Base-by-base conservation (phyloP, 37 sponge, comb jelly and placozoan species). In the Oscarella lobularis region DNA sequence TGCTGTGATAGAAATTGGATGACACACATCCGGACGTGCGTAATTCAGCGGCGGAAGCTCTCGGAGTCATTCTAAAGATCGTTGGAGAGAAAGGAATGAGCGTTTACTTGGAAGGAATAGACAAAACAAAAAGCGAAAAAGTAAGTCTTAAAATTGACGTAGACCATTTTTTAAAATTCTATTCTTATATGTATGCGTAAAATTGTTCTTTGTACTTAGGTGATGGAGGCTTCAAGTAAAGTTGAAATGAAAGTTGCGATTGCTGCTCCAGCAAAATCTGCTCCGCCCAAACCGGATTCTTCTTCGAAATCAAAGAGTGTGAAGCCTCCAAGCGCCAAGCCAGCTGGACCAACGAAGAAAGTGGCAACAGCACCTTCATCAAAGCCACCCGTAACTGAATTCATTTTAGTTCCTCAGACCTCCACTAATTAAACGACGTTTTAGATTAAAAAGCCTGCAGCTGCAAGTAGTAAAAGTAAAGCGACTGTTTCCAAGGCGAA, bases 11-110 rank as follows among this genome's bases (percentile, higher is more conserved):
- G 97, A 75, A 82, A 75, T 67, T 96, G 74, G 87, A 86, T 35
- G 93, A 92, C 75, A 91, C 92, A 33, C 82, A 79, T 1, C 87
- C 93, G 9, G 74, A 77, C 14, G 97, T 96, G 33, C 60, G 97
- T 3, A 90, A 96, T 35, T 86, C 92, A 36, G 88, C 85, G 2
- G 73, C 84, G 3, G 88, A 82, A 73, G 85, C 86, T 40, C 81
- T 96, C 38, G 97, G 88, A 32, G 92, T 93, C 27, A 79, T 84
- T 37, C 78, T 89, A 38, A 87, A 92, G 73, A 85, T 92, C 27
- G 75, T 92, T 66, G 97, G 97, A 38, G 97, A 96, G 39, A 82
- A 90, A 66, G 77, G 80, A 3, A 79, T 96, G 86, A 73, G 75
- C 9, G 65, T 73, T 2, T 96, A 83, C 73, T 41, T 96, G 4